Base-by-base conservation (phyloP, 2,797 vertebrate species). In the Carcharodon carcharias region DNA sequence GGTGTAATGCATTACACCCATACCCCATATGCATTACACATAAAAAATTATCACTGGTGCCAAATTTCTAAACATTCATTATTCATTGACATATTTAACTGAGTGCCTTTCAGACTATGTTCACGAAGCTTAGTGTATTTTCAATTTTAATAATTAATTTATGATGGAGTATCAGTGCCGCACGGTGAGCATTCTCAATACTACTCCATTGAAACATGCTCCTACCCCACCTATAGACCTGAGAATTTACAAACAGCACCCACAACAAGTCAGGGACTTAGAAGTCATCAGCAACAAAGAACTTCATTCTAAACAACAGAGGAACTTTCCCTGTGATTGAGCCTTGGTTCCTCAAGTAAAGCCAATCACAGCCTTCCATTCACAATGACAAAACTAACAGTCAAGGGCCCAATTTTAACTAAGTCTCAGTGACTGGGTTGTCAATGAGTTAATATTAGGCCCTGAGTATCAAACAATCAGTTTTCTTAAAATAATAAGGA, bases 71-170 rank as follows among this genome's bases (percentile, higher is more conserved):
- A 85, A 50, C 82, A 50, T 85, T 85, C 45, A 85, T 85, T 85
- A 50, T 85, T 50, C 45, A 77, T n/a, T 85, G 16, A 23, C 82
- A 85, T 85, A 23, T 85, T 50, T 23, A 26, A 85, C 40, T 21
- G 82, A 85, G 82, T 45, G 5, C 45, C 40, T 85, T 50, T 85
- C 82, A 85, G 40, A 50, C 40, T 85, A 50, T 50, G 18, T 21
- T 85, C 40, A 45, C 45, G 9, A 9, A 73, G 8, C 9, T 35
- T 45, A 21, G 40, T 85, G n/a, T 45, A 85, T 85, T 85, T 85
- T 85, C 82, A 85, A 85, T 50, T 85, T 85, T 85, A 85, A 50
- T 85, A 85, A 85, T 85, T 85, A 85, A 85, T 85, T 85, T 9
- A 6, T 85, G 80, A 85, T 50, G 21, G 40, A 23, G 65, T 35